Conservation (phyloP, 2,113 vertebrate species). For the Eretmochelys imbricata region DNA sequence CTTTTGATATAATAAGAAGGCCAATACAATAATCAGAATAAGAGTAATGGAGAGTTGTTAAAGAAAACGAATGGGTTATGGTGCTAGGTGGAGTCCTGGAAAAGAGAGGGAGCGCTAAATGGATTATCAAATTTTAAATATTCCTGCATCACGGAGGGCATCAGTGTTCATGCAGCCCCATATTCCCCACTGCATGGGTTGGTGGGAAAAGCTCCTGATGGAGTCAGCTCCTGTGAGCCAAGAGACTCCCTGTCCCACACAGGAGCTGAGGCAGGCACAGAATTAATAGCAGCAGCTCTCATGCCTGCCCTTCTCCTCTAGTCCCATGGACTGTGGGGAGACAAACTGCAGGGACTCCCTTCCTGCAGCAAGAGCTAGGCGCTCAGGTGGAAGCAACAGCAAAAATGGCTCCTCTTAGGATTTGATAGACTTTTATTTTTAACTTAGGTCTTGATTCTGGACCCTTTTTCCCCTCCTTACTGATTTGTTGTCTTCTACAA, state of each 20-base stretch:
- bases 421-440: not conserved
- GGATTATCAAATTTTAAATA: not conserved
- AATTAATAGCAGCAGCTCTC: not conserved
- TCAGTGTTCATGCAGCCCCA: no score
- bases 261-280: not conserved
- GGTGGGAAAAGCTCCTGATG: not conserved
- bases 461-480: not conserved
- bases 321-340: not conserved
- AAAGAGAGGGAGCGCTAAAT: not conserved
- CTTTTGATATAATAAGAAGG: not conserved
- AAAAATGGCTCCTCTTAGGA: not conserved
- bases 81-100: not conserved
- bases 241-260: not conserved
- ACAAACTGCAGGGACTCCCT: not conserved
- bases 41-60: not conserved
- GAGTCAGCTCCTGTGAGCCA: not conserved
- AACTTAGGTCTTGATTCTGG: accelerated
- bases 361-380: not conserved
- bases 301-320: no score
- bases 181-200: not conserved
- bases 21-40: not conserved
- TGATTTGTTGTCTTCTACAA: not conserved
- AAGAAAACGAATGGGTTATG: not conserved
- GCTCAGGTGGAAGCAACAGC: not conserved
- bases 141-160: not conserved